phyloP scores from a whole-genome alignment of 2,888 invertebrate genomes.

The Selenia dentaria region DNA sequence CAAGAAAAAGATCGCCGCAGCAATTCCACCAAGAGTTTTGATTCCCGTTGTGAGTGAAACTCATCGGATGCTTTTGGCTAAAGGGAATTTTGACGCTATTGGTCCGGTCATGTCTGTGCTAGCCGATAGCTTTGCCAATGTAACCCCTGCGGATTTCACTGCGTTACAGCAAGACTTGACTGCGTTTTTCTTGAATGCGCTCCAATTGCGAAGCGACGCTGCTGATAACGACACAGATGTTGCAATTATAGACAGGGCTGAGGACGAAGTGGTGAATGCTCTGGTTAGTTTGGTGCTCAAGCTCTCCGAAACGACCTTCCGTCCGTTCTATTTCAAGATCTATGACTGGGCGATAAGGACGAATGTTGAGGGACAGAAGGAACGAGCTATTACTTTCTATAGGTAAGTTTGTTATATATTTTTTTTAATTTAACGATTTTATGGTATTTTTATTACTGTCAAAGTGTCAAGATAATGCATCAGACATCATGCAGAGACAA shows the following conservation, averaged over 20 bases:
- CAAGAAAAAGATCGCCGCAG: constrained; percentile 87
- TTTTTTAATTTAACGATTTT: too few species aligned
- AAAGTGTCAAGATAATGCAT: too few species aligned
- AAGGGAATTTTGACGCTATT: constrained; percentile 85
- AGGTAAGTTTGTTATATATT: constrained; percentile 68
- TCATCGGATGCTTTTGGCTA: constrained; percentile 85
- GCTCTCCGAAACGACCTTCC: constrained; percentile 94
- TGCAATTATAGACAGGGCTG: constrained; percentile 84
- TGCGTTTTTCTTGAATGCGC: constrained; percentile 88
- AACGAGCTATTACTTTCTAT: constrained; percentile 92
- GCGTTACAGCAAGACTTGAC: constrained; percentile 88
- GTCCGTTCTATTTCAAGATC: constrained; percentile 94
- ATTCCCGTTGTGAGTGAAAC: constrained; percentile 89
- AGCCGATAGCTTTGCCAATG: constrained; percentile 87
- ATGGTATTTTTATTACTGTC: too few species aligned
- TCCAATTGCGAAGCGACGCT: constrained; percentile 87
- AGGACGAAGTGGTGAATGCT: constrained; percentile 90
- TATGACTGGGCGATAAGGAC: constrained; percentile 93
- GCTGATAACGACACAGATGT: constrained; percentile 55
- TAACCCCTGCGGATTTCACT: constrained; percentile 86
- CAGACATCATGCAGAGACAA: too few species aligned
- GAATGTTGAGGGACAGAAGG: constrained; percentile 83
- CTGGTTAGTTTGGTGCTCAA: constrained; percentile 93
- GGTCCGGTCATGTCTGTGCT: constrained; percentile 90
- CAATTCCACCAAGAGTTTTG: constrained; percentile 89